Evolutionary conservation across 2,797 vertebrate genomes (phyloP).

Genomic region (Acanthurus leucopareius): DNA sequence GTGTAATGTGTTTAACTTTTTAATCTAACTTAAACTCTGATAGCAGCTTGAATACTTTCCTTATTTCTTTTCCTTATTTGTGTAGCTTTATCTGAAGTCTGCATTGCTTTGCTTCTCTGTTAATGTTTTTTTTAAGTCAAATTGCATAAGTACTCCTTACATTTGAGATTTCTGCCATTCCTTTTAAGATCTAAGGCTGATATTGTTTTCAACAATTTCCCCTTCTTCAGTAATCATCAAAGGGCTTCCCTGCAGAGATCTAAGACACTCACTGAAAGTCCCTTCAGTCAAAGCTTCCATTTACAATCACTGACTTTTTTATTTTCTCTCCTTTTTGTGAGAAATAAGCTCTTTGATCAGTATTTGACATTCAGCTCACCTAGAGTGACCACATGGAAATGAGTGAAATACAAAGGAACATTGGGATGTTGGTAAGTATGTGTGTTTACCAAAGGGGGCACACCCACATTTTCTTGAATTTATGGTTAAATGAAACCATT

Average conservation of each 20-base stretch:
- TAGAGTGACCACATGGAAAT: too few species aligned
- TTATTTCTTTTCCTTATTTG: not conserved
- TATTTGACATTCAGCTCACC: slow-evolving; percentile 22
- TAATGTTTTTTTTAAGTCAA: slow-evolving; percentile 23
- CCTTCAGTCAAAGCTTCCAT: slow-evolving; percentile 26
- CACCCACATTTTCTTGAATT: too few species aligned
- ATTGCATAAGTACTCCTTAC: slow-evolving; percentile 44
- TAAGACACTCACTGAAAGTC: slow-evolving; percentile 42
- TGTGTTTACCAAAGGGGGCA: too few species aligned
- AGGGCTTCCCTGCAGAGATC: slow-evolving; percentile 42
- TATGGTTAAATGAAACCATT: too few species aligned
- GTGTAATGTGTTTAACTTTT: too few species aligned
- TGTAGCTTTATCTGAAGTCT: not conserved
- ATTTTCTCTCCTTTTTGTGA: not conserved
- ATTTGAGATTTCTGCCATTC: slow-evolving; percentile 16
- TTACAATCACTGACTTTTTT: slow-evolving; percentile 18
- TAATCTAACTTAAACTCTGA: too few species aligned
- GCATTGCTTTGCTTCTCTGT: not conserved
- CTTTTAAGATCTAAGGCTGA: slow-evolving; percentile 17
- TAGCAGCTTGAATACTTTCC: too few species aligned
- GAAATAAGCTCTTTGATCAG: slow-evolving; percentile 39
- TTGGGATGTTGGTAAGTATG: too few species aligned
- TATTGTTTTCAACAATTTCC: slow-evolving; percentile 52
- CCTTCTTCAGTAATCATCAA: slow-evolving; percentile 47
- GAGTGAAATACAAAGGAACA: too few species aligned